Conservation (phyloP, 2,797 vertebrate genomes). For the Parotocinclus haroldoi region DNA sequence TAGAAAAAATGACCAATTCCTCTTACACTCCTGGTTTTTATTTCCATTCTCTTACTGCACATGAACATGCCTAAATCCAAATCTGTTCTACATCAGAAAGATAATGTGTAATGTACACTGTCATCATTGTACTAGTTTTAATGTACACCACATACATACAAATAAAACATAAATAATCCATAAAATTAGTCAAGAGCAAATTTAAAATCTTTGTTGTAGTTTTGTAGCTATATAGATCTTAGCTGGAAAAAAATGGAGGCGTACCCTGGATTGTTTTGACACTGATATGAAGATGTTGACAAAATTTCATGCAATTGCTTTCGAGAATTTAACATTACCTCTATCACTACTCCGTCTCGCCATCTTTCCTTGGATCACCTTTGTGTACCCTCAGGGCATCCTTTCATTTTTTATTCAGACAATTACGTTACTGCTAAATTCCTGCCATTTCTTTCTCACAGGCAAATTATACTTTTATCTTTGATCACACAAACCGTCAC, state of each 20-base stretch:
- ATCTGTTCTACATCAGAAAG: constrained; percentile 35
- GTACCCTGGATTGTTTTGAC: constrained; percentile 32
- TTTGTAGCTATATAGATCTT: not conserved
- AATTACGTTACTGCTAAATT: constrained; percentile 32
- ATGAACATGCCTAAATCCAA: constrained; percentile 37
- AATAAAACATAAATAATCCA: no score
- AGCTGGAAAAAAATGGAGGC: constrained; percentile 7
- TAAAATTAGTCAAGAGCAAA: no score
- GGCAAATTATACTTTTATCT: constrained; percentile 17
- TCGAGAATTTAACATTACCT: constrained; percentile 38
- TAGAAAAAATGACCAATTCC: constrained; percentile 11
- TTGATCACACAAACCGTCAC: constrained; percentile 36
- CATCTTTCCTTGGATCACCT: constrained; percentile 29
- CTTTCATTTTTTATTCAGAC: constrained; percentile 21
- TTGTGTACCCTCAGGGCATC: constrained; percentile 23
- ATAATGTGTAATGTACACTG: not conserved
- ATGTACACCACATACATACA: no score
- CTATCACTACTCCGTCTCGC: constrained; percentile 14
- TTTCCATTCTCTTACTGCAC: constrained; percentile 31
- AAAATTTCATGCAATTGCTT: constrained; percentile 42
- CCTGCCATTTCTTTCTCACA: constrained; percentile 23
- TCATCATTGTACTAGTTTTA: no score
- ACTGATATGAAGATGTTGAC: constrained; percentile 45
- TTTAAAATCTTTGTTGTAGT: no score
- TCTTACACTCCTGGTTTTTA: constrained; percentile 36